Percentiles rank a stretch among this genome's conserved stretches.
Evolutionary conservation across 2,888 invertebrate species (phyloP).

Genomic region (Keiferia lycopersicella): DNA sequence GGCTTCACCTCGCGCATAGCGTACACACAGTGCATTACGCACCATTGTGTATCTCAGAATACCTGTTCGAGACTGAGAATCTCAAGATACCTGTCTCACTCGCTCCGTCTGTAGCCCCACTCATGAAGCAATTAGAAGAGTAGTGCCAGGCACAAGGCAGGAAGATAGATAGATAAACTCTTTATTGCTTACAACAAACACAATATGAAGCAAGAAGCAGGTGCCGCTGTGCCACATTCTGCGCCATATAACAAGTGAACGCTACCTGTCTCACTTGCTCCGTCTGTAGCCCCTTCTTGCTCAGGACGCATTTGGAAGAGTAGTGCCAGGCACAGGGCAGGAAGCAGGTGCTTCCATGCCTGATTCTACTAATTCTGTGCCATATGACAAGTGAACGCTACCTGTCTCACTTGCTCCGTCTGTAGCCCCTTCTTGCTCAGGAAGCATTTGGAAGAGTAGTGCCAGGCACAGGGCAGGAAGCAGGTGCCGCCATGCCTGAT

Average conservation of each 20-base stretch:
- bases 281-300: constrained; percentile 45
- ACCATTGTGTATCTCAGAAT: too few relatives aligned
- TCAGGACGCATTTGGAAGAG: constrained; percentile 48
- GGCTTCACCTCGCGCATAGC: too few relatives aligned
- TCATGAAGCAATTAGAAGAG: constrained; percentile 48
- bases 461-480: constrained; percentile 49
- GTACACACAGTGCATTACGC: too few relatives aligned
- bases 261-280: constrained; percentile 39
- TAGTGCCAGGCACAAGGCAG: constrained; percentile 53
- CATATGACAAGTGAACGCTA: neutral
- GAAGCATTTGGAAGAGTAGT: constrained; percentile 48
- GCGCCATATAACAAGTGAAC: neutral
- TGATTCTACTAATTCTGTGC: too few relatives aligned
- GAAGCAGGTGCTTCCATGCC: constrained; percentile 31
- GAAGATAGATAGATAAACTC: too few relatives aligned
- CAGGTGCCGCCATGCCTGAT: constrained; percentile 29
- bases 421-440: constrained; percentile 51
- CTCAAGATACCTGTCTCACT: neutral
- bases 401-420: constrained; percentile 39
- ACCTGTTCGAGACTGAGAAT: too few relatives aligned
- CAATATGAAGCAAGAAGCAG: too few relatives aligned
- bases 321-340: constrained; percentile 52
- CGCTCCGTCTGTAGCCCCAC: constrained; percentile 50
- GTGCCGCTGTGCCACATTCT: constrained; percentile 23
- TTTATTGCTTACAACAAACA: too few relatives aligned